These are phyloP conservation scores for Meandrina meandrites DNA, from an alignment of 92 coral and sea anemone genomes.

Conservation along the genomic window DNA sequence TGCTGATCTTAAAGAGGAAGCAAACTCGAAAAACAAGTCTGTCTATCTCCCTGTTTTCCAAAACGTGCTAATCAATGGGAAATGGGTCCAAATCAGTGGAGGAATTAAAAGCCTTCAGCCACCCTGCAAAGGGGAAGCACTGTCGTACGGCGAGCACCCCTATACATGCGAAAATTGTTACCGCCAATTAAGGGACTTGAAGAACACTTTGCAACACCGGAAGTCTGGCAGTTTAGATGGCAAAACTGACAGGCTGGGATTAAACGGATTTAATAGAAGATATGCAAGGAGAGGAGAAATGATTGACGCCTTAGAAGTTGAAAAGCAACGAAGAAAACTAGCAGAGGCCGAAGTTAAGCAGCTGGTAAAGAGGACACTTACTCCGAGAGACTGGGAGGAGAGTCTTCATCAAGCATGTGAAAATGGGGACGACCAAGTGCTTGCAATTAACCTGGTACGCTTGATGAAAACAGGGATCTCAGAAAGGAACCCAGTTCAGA, in stretches of 20 bases:
- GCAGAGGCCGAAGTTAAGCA: neutral
- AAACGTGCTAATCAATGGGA: conserved; percentile 30
- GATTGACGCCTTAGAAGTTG: neutral
- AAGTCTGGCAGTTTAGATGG: neutral
- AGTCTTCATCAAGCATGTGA: too few relatives aligned
- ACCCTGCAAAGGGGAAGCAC: conserved; percentile 19
- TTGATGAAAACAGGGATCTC: too few relatives aligned
- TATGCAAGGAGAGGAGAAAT: neutral
- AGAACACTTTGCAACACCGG: neutral
- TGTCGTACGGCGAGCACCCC: neutral
- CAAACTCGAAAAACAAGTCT: neutral
- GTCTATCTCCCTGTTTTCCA: conserved; percentile 4
- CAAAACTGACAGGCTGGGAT: neutral
- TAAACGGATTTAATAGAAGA: neutral
- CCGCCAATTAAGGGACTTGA: neutral
- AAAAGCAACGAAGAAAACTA: too few relatives aligned
- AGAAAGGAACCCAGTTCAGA: too few relatives aligned
- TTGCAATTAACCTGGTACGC: too few relatives aligned
- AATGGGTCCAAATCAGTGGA: conserved; percentile 3
- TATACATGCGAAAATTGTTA: conserved; percentile 7
- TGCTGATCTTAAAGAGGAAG: conserved; percentile 18
- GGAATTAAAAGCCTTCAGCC: conserved; percentile 44
- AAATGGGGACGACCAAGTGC: too few relatives aligned
- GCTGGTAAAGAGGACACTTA: neutral
- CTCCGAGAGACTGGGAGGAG: too few relatives aligned